phyloP scores from a whole-genome alignment of 1,140 invertebrate species.

The Andrena cerasifolii region DNA sequence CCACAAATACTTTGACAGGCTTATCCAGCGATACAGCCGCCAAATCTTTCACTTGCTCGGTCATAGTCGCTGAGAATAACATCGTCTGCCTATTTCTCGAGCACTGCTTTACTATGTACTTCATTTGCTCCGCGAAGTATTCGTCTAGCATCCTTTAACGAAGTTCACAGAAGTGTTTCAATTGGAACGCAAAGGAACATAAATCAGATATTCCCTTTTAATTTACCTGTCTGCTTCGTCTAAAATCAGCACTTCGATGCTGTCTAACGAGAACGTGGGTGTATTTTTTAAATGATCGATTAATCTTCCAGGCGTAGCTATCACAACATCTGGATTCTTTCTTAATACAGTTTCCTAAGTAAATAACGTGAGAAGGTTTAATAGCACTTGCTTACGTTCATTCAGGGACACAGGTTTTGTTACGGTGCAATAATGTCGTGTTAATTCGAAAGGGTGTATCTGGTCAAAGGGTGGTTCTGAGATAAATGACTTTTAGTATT shows the following conservation, averaged over 20 bases:
- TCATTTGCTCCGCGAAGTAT: conserved; percentile 99
- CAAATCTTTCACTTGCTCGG: conserved; percentile 96
- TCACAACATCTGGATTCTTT: conserved; percentile 97
- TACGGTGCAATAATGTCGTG: too few species aligned
- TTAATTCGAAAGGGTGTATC: too few species aligned
- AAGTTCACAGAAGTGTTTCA: conserved; percentile 56
- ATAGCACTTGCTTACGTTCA: too few species aligned
- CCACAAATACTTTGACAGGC: conserved; percentile 96
- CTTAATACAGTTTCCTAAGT: conserved; percentile 91
- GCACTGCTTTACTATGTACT: conserved; percentile 96
- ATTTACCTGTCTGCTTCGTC: conserved; percentile 96
- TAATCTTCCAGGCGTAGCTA: conserved; percentile 98
- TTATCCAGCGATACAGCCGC: conserved; percentile 94
- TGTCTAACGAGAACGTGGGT: conserved; percentile 94
- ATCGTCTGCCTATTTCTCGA: conserved; percentile 97
- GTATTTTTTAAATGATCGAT: conserved; percentile 99
- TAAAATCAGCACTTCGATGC: conserved; percentile 96
- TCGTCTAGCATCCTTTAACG: conserved; percentile 96
- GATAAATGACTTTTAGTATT: too few species aligned
- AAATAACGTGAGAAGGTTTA: too few species aligned
- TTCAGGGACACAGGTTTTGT: too few species aligned
- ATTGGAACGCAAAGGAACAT: conserved; percentile 36
- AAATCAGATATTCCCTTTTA: conserved; percentile 10
- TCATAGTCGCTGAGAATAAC: conserved; percentile 99
- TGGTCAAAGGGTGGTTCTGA: too few species aligned